Percentiles rank a stretch among this genome's conserved stretches.
phyloP scores from a whole-genome alignment of 2,113 vertebrate genomes.

The Numida meleagris region DNA sequence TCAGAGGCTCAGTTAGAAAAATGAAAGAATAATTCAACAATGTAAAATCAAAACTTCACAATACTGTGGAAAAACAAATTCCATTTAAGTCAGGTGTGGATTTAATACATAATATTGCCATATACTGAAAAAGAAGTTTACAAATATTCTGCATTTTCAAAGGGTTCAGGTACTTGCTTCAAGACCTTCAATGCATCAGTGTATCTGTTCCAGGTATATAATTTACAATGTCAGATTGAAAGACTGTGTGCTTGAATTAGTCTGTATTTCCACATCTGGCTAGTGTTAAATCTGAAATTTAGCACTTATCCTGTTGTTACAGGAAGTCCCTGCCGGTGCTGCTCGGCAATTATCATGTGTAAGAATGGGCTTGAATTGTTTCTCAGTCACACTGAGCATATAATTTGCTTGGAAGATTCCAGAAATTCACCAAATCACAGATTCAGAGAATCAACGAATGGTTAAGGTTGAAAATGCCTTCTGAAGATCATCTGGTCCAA shows the following conservation, averaged over 20 bases:
- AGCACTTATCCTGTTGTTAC: not conserved
- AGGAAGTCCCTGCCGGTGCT: not conserved
- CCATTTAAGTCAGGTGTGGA: not conserved
- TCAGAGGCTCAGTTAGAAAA: not conserved
- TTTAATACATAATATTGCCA: not conserved
- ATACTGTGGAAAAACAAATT: not conserved
- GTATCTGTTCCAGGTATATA: not conserved
- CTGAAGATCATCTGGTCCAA: not conserved
- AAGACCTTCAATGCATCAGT: not conserved
- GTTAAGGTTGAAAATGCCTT: not conserved
- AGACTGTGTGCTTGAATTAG: not conserved
- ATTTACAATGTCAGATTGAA: not conserved
- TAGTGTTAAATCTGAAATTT: not conserved
- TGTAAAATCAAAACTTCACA: not conserved
- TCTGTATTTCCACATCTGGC: not conserved
- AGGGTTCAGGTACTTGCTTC: not conserved
- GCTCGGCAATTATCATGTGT: fast-evolving
- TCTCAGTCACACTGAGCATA: not conserved
- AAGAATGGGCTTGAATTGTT: not conserved
- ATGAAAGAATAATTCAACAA: not conserved
- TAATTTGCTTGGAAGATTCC: not conserved
- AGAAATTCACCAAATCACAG: not conserved
- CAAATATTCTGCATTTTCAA: not conserved
- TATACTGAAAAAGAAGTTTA: not conserved
- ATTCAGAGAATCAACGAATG: not conserved